Evolutionary conservation across 2,113 vertebrate species (phyloP).

Genomic region (Thermophis baileyi): DNA sequence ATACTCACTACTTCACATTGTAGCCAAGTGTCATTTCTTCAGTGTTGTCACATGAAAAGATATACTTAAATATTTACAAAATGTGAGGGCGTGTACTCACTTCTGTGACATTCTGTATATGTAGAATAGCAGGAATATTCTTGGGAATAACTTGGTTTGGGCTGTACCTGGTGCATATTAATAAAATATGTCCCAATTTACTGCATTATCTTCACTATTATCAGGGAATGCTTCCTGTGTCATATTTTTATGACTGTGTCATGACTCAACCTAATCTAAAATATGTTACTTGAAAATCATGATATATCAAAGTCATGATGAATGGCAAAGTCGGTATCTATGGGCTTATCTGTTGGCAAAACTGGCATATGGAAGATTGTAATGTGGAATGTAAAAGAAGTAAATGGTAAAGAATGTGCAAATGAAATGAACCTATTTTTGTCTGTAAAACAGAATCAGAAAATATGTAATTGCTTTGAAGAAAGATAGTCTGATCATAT

Average conservation of each 20-base stretch:
- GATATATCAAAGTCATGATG: background rate
- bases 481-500: background rate
- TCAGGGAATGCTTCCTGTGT: background rate
- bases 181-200: background rate
- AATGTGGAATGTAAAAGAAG: background rate
- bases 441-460: background rate
- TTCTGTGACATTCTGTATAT: no score
- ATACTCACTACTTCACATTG: no score
- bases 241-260: background rate
- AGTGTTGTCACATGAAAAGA: no score
- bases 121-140: background rate
- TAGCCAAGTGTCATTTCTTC: no score
- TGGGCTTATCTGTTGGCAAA: background rate
- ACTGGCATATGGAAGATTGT: background rate
- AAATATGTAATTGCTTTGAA: background rate
- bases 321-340: background rate
- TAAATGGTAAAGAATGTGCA: background rate
- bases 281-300: background rate
- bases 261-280: background rate
- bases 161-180: background rate
- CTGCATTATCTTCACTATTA: background rate
- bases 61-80: no score
- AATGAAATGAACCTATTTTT: background rate
- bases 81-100: no score
- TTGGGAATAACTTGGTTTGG: background rate